Evolutionary conservation across 2,797 vertebrate genomes (phyloP), one percentile per base, ranked within the genome.

Genomic region (Rallus crepitans): DNA sequence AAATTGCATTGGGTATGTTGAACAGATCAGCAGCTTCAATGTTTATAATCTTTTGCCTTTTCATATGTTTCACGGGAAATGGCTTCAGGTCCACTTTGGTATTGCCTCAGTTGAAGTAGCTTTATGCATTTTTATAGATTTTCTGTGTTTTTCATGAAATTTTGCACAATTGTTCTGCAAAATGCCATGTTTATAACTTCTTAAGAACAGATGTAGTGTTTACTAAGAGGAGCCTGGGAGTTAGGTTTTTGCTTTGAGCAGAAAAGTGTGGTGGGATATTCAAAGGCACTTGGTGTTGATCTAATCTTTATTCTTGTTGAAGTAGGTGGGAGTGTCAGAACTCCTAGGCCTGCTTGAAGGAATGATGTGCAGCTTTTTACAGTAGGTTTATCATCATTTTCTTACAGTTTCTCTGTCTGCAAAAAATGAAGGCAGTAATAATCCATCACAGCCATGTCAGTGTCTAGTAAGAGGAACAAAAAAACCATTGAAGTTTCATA

Each of bases 101-200:
- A 53, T 86, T 87, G 40, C 27, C 14, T n/a, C 77, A 72, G 11
- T 65, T 65, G 25, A 68, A 77, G 47, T 33, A 65, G 31, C 50
- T 79, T 94, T 59, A 56, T 90, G 68, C 8, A 60, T 82, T 91
- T 94, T 89, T 77, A 4, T 64, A 57, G 10, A 12, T 15, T 56
- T 85, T 65, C 47, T 55, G 39, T 42, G 30, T 83, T 48, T 93
- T 85, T 53, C 33, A 12, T 24, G 37, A 84, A 52, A 37, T 53
- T 87, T 83, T 69, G 24, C 25, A 42, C 25, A 53, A 47, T 80
- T 81, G 21, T 94, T 95, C 91, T 92, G 42, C 31, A 77, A 95
- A 94, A 80, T 39, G 27, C 15, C 56, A 8, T 77, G 52, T 77
- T 87, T 86, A 35, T 80, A 82, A 42, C 30, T 88, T 92, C 56